Conservation (phyloP, 1,140 invertebrate genomes). For the Phenacoccus solenopsis region DNA sequence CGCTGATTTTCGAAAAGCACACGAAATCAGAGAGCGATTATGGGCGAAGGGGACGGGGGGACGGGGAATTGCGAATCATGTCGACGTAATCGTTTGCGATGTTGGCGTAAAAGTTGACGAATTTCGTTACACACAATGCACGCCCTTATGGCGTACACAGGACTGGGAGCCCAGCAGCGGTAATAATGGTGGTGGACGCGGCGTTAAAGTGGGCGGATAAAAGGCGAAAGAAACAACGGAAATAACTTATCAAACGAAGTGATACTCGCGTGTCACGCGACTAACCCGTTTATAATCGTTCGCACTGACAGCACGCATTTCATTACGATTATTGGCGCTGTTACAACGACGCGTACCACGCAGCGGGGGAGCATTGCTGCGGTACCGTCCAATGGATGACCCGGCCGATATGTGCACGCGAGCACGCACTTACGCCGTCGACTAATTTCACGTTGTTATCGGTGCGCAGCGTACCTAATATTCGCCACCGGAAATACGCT, state of each 20-base stretch:
- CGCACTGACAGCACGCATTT: constrained; percentile 4
- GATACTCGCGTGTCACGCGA: constrained; percentile 1
- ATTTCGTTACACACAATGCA: too few species aligned
- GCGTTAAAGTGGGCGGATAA: too few species aligned
- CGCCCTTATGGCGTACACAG: too few species aligned
- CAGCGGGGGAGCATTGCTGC: background rate
- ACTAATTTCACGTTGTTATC: background rate
- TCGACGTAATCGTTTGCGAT: too few species aligned
- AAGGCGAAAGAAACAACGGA: too few species aligned
- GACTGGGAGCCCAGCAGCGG: too few species aligned
- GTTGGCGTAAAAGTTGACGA: too few species aligned
- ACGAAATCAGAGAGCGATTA: too few species aligned
- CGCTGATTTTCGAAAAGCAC: too few species aligned
- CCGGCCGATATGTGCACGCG: background rate
- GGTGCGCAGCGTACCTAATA: background rate
- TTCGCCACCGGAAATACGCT: background rate
- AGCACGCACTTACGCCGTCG: background rate
- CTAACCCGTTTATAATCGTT: constrained; percentile 12
- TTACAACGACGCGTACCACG: background rate
- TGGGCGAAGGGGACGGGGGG: too few species aligned
- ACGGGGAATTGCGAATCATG: too few species aligned
- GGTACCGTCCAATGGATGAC: background rate
- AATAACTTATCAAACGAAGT: constrained; percentile 14
- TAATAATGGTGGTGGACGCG: too few species aligned
- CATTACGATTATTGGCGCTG: constrained; percentile 5